Base-by-base conservation (phyloP, 2,888 invertebrate genomes). In the Dexiosoma caninum region DNA sequence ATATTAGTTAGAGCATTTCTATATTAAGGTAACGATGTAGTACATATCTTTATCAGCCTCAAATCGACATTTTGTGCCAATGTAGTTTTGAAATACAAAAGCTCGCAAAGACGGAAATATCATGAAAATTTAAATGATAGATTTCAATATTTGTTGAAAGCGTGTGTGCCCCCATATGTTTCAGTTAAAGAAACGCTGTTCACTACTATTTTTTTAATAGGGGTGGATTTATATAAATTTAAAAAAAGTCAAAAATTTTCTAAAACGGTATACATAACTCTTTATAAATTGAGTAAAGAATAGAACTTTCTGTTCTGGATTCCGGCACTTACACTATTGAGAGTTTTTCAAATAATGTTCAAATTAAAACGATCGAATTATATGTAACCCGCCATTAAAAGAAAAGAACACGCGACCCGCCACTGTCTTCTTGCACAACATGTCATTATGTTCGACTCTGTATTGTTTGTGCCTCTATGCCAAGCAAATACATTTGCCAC, bases 401-500 rank as follows among this genome's bases (percentile, higher is more conserved):
- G 10, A 30, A 75, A 72, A 12, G 53, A 37, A 66, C 71, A 71
- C n/a, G 55, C 66, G 51, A 71, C 64, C 66, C 67, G 74, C 53
- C 78, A 67, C 74, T 62, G 67, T 49, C 44, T 51, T 55, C 3
- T 44, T 27, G 27, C 6, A 27, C 6, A 6, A 5, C 27, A 6
- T 60, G 16, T 19, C 59, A 46, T 55, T 67, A 49, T 55, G 46
- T 64, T 62, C 53, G 46, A 49, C 19, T 66, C 57, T 27, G 55
- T 64, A 42, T 40, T 77, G 67, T 81, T 77, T 81, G 80, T 69
- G 76, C 67, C 46, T 72, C 59, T 64, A 72, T 71, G 64, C 51
- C 71, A 69, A 46, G 53, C 77, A 64, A 81, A 64, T 62, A 57
- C 69, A 74, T 77, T 27, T 69, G 57, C 72, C 81, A 53, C 62